These are phyloP conservation scores for Drosophila persimilis DNA, from an alignment of 1,140 invertebrate species.

Conservation along the genomic window DNA sequence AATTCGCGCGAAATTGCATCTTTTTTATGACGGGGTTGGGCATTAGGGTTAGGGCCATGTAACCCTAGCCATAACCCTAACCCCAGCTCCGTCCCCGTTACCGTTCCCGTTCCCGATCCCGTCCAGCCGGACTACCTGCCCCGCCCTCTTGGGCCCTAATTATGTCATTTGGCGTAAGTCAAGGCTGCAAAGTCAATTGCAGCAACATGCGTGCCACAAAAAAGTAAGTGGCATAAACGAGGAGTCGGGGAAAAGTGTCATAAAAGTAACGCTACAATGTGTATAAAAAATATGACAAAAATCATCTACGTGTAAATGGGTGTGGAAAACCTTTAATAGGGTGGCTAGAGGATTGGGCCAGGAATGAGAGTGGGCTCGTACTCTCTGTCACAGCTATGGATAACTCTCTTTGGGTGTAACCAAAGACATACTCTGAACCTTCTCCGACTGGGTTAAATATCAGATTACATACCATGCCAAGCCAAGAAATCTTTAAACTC, in stretches of 20 bases:
- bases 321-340: background rate
- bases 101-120: too few relatives aligned
- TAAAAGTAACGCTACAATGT: constrained; percentile 21
- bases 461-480: too few relatives aligned
- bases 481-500: too few relatives aligned
- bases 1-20: constrained; percentile 70
- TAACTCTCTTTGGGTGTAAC: too few relatives aligned
- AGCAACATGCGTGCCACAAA: constrained; percentile 37
- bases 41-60: constrained; percentile 32
- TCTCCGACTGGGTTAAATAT: too few relatives aligned
- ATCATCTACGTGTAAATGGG: constrained; percentile 20
- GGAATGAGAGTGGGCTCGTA: too few relatives aligned
- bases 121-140: constrained; percentile 45
- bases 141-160: constrained; percentile 45
- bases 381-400: too few relatives aligned
- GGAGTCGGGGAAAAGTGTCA: constrained; percentile 24
- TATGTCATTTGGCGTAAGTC: constrained; percentile 76
- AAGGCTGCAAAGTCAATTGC: constrained; percentile 77
- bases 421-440: too few relatives aligned
- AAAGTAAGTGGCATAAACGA: background rate
- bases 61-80: constrained; percentile 54
- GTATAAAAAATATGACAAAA: constrained; percentile 9
- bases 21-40: constrained; percentile 61
- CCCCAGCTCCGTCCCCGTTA: constrained; percentile 10
- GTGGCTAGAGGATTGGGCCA: too few relatives aligned